These are phyloP conservation scores for roundworm (Caenorhabditis elegans) DNA, from an alignment of 1,140 invertebrate species.

Conservation along the genomic window WBcel235 BX284602.5:4633501-4634000, in stretches of 20 bases:
- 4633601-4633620: background rate
- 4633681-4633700: background rate
- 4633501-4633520: constrained; percentile 10
- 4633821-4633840: constrained; percentile 12
- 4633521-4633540: constrained; percentile 8
- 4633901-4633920: background rate
- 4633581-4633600: background rate
- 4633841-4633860: background rate
- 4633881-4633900: constrained; percentile 19
- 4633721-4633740: background rate
- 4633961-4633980: constrained; percentile 11
- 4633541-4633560: background rate
- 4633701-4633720: constrained; percentile 25
- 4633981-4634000: background rate
- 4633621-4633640: constrained; percentile 3
- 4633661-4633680: background rate
- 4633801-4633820: background rate
- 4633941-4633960: constrained; percentile 4
- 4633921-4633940: constrained; percentile 19
- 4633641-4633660: background rate
- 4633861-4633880: constrained; percentile 5
- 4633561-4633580: background rate
- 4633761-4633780: background rate
- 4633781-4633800: constrained; percentile 25
- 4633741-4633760: background rate